Evolutionary conservation across 2,888 invertebrate species (phyloP).

Genomic region (Leptarthrus brevirostris): DNA sequence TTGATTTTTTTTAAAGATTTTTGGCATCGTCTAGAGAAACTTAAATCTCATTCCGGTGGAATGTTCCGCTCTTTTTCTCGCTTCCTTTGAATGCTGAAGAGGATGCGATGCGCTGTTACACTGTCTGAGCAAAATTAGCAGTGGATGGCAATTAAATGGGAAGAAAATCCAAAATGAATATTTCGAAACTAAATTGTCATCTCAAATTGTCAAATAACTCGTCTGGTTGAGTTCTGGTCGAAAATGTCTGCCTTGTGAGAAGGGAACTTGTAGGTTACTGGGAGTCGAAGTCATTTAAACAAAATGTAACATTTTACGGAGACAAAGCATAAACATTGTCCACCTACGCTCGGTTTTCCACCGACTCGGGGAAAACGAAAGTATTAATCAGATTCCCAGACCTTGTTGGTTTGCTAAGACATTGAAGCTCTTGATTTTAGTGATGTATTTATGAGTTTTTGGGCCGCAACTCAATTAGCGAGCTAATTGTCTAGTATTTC

Average conservation of each 20-base stretch:
- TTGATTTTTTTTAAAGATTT: no score
- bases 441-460: slow-evolving; percentile 20
- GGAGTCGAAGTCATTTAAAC: neutral
- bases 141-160: slow-evolving; percentile 38
- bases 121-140: slow-evolving; percentile 41
- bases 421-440: slow-evolving; percentile 2
- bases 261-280: no score
- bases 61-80: no score
- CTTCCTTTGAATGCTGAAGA: no score
- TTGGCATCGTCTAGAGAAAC: no score
- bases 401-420: neutral
- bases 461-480: slow-evolving; percentile 20
- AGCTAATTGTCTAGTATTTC: slow-evolving; percentile 29
- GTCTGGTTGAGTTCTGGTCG: no score
- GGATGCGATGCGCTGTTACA: neutral
- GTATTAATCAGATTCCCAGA: slow-evolving; percentile 23
- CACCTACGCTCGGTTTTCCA: slow-evolving; percentile 20
- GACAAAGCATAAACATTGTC: slow-evolving; percentile 31
- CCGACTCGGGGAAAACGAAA: neutral
- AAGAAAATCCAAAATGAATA: slow-evolving; percentile 1
- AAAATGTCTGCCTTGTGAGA: no score
- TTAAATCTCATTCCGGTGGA: no score
- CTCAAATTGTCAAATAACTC: no score
- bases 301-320: slow-evolving; percentile 6
- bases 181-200: slow-evolving; percentile 12